Conservation (phyloP, 2,797 vertebrate species). For the Sardinella longiceps region DNA sequence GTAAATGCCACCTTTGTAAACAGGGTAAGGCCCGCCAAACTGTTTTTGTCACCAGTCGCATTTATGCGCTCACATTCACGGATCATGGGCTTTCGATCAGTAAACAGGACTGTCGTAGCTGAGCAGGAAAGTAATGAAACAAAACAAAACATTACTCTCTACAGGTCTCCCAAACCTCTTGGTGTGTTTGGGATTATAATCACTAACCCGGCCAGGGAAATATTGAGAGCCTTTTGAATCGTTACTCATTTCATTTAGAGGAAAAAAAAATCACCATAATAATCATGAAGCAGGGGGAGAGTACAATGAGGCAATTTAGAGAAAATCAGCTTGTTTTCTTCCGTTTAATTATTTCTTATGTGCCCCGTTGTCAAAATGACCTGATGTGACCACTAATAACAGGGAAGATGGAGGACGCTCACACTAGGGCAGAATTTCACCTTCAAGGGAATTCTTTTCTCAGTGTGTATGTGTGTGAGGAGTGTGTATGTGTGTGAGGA, state of each 20-base stretch:
- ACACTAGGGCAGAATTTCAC: background rate
- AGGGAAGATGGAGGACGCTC: background rate
- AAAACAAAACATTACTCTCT: conserved; percentile 16
- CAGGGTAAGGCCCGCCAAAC: background rate
- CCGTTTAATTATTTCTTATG: background rate
- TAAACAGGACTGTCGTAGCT: background rate
- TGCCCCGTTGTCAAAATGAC: background rate
- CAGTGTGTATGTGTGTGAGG: background rate
- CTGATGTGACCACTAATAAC: background rate
- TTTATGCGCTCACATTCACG: conserved; percentile 21
- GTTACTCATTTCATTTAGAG: background rate
- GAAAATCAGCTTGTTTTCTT: background rate
- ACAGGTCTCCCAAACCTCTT: background rate
- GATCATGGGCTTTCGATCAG: background rate
- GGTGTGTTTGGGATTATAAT: conserved; percentile 19
- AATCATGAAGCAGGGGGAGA: background rate
- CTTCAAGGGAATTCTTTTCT: background rate
- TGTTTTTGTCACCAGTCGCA: conserved; percentile 13
- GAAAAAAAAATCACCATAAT: background rate
- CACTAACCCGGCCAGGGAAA: background rate
- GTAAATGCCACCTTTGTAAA: conserved; percentile 14
- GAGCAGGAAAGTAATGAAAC: conserved; percentile 20
- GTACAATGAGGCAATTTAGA: background rate
- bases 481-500: background rate
- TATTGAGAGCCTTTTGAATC: background rate